Conservation (phyloP, 2,113 vertebrate genomes). For the Ptychochromis oligacanthus region DNA sequence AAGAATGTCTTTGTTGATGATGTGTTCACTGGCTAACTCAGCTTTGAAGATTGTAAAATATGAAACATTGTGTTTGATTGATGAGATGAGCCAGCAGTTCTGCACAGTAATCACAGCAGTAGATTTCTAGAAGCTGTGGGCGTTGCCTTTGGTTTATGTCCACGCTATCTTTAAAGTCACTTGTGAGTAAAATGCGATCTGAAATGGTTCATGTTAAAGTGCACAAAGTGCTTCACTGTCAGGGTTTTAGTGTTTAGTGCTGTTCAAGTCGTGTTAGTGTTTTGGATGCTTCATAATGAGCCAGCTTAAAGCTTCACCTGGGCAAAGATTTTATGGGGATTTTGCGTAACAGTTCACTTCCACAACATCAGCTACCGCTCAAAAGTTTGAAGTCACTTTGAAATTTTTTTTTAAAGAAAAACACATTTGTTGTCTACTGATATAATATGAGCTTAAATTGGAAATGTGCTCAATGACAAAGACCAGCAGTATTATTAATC, state of each 20-base stretch:
- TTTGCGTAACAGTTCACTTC: slow-evolving; percentile 20
- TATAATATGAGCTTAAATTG: no score
- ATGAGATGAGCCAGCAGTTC: slow-evolving; percentile 20
- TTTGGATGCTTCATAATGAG: slow-evolving; percentile 4
- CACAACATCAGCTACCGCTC: not conserved
- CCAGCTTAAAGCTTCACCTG: slow-evolving; percentile 9
- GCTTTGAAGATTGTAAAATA: slow-evolving; percentile 11
- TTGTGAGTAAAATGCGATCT: not conserved
- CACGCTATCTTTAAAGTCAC: not conserved
- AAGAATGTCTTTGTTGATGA: slow-evolving; percentile 37
- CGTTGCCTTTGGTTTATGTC: not conserved
- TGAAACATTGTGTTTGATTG: not conserved
- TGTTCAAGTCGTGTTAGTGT: slow-evolving; percentile 29
- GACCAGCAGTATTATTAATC: no score
- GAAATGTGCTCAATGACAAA: no score
- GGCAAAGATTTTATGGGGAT: not conserved
- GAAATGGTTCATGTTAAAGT: not conserved
- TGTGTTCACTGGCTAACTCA: not conserved
- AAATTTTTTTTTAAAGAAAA: not conserved
- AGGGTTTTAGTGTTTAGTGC: slow-evolving; percentile 7
- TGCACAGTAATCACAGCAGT: slow-evolving; percentile 1
- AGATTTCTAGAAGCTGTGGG: not conserved
- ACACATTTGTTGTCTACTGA: no score
- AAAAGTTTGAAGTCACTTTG: slow-evolving; percentile 1
- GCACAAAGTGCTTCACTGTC: slow-evolving; percentile 9